Base-by-base conservation (phyloP, 2,797 vertebrate species). In the Mormyrops attenuatus region DNA sequence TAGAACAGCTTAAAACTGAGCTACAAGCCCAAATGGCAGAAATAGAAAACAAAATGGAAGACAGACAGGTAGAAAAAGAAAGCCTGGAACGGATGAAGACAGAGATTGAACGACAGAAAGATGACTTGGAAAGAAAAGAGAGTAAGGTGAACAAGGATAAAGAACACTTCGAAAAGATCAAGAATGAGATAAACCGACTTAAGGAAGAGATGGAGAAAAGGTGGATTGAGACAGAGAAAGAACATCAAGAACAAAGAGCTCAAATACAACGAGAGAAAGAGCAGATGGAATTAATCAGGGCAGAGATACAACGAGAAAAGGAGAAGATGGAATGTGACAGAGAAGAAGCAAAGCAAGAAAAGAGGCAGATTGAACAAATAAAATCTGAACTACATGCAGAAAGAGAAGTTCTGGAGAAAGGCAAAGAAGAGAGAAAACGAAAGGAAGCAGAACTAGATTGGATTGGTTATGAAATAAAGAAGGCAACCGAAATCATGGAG, bases 141-240 rank as follows among this genome's bases (percentile, higher is more conserved):
- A 93, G 92, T 13, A 91, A 93, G 26, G 93, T 91, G 1, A 89
- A 84, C 89, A 90, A 30, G 0, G 91, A 95, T 26, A 91, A 80
- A 0, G 92, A 90, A 17, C 93, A 93, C 49, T 93, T 95, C 2
- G 77, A 91, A 85, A 91, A 92, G 9, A 93, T 95, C 91, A 94
- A 92, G 69, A 8, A 49, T 30, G 91, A 88, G 22, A 91, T 93
- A 60, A 87, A 92, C 20, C 89, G 92, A 47, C 91, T 94, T 50
- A 94, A 84, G 91, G 92, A 84, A 20, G 91, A 92, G 20, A 88
- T 94, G 22, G 92, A 94, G 89, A 91, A 89, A 88, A 92, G 91
- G 89, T 52, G 94, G 0, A 86, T 91, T 52, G 85, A 88, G 5
- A 89, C 94, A 38, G 90, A 91, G 34, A 89, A 55, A 88, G 88